Base-by-base conservation (phyloP, 2,113 vertebrate genomes). In the Reinhardtius hippoglossoides region DNA sequence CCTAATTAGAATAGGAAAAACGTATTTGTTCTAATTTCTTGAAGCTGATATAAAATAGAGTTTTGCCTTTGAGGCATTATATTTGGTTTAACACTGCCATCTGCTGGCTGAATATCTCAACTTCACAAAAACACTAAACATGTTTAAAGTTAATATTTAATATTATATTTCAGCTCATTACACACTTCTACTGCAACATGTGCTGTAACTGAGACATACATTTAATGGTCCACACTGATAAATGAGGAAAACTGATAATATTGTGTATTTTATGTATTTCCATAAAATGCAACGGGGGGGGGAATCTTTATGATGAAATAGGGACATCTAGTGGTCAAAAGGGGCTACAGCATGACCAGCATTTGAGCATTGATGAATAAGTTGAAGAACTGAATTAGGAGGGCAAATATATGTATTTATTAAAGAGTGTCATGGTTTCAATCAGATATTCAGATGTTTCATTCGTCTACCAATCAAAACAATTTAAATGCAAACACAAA, bases 31-130 rank as follows among this genome's bases (percentile, higher is more conserved):
- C 1, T 37, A 9, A 37, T 2, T 37, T 37, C 21, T 50, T 3
- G 3, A 63, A 54, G 35, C 31, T 50, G 1, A 26, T 21, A 12
- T 79, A 27, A 15, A 46, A 16, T 10, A 2, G 5, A 24, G 15
- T 0, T 2, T 8, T n/a, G 23, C 3, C 0, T n/a, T 2, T 14
- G 20, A 57, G n/a, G 5, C 1, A 37, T 0, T 0, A 61, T 80
- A 15, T 15, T 14, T 71, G 14, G 50, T 69, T 2, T 15, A 74
- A 85, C 74, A 66, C 74, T 83, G 86, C 7, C 67, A 20, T 71
- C 88, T 82, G 16, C 59, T 82, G 85, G 82, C 4, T 0, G 12
- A 31, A 16, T 20, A 0, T 0, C 16, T 12, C 0, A 62, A 59
- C 20, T 84, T 14, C 74, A 80, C 0, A 20, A 20, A 37, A 64